A percentile compares a stretch with the other conserved stretches of the same genome.
These are phyloP conservation scores for Geococcyx californianus DNA, from an alignment of 2,113 vertebrate genomes.

Conservation along the genomic window DNA sequence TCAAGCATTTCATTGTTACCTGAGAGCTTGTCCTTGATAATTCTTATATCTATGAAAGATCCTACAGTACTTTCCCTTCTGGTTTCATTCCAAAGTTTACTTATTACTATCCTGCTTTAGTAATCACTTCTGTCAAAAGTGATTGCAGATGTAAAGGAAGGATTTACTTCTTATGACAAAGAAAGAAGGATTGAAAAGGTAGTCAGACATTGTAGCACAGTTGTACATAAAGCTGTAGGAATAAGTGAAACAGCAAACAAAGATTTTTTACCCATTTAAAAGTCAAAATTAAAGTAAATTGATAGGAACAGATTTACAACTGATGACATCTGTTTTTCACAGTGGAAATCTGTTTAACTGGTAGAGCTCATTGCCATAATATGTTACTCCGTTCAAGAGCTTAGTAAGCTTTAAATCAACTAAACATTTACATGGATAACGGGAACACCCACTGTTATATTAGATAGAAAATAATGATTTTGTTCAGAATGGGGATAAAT, in stretches of 20 bases:
- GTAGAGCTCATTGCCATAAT: not conserved
- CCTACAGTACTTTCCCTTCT: not conserved
- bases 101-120: not conserved
- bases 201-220: not conserved
- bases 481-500: not conserved
- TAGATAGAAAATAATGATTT: not conserved
- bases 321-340: conserved; percentile 12
- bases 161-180: not conserved
- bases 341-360: not conserved
- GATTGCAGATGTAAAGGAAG: not conserved
- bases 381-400: not conserved
- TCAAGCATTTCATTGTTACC: not conserved
- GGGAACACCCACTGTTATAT: not conserved
- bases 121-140: not conserved
- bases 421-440: not conserved
- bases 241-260: not conserved
- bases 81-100: not conserved
- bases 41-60: not conserved
- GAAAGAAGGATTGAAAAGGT: not conserved
- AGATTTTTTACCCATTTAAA: not conserved
- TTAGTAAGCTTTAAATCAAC: conserved; percentile 9
- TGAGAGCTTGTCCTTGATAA: not conserved
- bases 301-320: not conserved
- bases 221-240: not conserved
- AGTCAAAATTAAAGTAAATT: not conserved